Conservation (phyloP, 1,140 invertebrate genomes). For the Drosophila gunungcola region DNA sequence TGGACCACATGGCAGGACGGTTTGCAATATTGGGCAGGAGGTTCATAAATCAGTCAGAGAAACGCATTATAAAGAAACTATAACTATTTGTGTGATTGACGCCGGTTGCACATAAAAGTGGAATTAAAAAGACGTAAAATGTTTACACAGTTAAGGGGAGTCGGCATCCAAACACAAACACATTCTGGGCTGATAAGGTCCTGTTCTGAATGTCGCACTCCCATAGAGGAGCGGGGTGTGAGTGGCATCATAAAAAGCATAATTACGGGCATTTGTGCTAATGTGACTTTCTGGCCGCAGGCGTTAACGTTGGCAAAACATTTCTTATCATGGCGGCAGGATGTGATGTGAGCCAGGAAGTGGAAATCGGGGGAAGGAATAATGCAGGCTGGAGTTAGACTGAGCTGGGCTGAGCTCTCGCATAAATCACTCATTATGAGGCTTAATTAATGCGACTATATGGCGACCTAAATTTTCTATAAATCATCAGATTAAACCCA, state of each 20-base stretch:
- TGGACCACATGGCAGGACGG: conserved; percentile 13
- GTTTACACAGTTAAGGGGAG: conserved; percentile 27
- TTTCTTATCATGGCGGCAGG: conserved; percentile 49
- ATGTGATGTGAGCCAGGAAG: conserved; percentile 32
- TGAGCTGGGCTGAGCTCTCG: conserved; percentile 31
- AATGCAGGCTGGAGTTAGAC: conserved; percentile 37
- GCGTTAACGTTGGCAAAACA: conserved; percentile 41
- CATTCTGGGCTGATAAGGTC: conserved; percentile 16
- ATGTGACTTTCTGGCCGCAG: conserved; percentile 43
- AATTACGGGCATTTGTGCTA: conserved; percentile 55
- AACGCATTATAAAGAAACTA: conserved; percentile 41
- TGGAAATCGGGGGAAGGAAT: conserved; percentile 16
- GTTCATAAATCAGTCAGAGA: conserved; percentile 38
- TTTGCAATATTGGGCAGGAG: conserved; percentile 4
- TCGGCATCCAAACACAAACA: conserved; percentile 20
- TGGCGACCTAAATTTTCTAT: conserved; percentile 52
- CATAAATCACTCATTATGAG: conserved; percentile 55
- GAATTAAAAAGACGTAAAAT: conserved; percentile 45
- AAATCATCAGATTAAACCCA: conserved; percentile 52
- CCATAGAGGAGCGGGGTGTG: conserved; percentile 9
- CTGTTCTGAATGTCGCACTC: conserved; percentile 24
- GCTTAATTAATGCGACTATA: conserved; percentile 55
- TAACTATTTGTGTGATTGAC: conserved; percentile 42
- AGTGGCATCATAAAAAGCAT: conserved; percentile 52
- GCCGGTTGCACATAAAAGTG: conserved; percentile 36